phyloP scores from a whole-genome alignment of 2,113 vertebrate genomes.

The Chinchilla lanigera region DNA sequence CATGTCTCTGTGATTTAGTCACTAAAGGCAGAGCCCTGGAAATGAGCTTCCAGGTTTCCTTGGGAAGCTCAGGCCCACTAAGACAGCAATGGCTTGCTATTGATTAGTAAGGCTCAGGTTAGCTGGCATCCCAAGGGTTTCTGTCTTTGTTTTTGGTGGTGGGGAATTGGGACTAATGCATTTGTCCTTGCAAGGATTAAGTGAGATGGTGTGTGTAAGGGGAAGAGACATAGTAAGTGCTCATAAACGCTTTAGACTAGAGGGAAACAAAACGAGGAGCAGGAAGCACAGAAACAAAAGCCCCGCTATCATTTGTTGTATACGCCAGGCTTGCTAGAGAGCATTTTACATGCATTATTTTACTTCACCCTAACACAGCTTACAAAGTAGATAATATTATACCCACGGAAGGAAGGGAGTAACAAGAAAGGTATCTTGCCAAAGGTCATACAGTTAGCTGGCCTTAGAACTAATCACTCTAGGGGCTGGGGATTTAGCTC shows the following conservation, averaged over 20 bases:
- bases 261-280: slow-evolving; percentile 30
- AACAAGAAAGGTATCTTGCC: not conserved
- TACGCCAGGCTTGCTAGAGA: slow-evolving; percentile 13
- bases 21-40: slow-evolving; percentile 50
- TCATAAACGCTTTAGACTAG: slow-evolving; percentile 39
- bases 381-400: not conserved
- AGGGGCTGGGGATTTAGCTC: too few relatives aligned
- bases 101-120: slow-evolving; percentile 61
- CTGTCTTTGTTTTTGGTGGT: not conserved
- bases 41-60: slow-evolving; percentile 55
- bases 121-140: not conserved
- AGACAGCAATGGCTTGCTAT: slow-evolving; percentile 11
- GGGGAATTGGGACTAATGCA: slow-evolving; percentile 2
- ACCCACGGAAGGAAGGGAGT: slow-evolving; percentile 5
- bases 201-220: slow-evolving; percentile 5
- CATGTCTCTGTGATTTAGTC: slow-evolving; percentile 65
- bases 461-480: slow-evolving; percentile 47
- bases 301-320: not conserved
- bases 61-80: slow-evolving; percentile 32
- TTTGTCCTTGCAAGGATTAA: slow-evolving; percentile 17
- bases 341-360: not conserved
- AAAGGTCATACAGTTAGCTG: not conserved
- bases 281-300: slow-evolving; percentile 1
- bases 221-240: slow-evolving; percentile 15
- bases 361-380: slow-evolving; percentile 39